Conservation (phyloP, 2,797 vertebrate genomes). For the Molossus molossus region DNA sequence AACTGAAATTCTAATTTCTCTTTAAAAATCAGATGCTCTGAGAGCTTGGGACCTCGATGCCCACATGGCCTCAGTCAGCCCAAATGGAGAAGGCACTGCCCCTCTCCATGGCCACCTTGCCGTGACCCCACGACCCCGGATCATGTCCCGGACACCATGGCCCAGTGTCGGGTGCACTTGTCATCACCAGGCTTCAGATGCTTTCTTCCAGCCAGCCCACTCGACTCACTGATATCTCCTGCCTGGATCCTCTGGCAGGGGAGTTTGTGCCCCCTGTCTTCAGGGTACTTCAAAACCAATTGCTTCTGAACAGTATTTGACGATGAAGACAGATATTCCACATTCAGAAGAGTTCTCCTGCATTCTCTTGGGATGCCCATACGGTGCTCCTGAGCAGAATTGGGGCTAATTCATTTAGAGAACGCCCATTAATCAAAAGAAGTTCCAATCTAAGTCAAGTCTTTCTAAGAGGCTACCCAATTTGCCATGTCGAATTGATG, state of each 20-base stretch:
- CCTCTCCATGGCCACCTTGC: not conserved
- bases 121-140: not conserved
- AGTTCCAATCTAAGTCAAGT: conserved; percentile 80
- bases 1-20: conserved; percentile 38
- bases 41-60: not conserved
- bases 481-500: conserved; percentile 81
- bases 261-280: conserved; percentile 69
- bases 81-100: conserved; percentile 39
- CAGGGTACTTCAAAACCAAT: conserved; percentile 84
- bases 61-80: not conserved
- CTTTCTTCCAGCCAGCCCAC: not conserved
- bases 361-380: conserved; percentile 78
- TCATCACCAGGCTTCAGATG: not conserved
- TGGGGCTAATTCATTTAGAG: conserved; percentile 85
- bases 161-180: conserved; percentile 58
- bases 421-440: conserved; percentile 87
- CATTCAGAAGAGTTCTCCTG: conserved; percentile 77
- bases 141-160: conserved; percentile 13
- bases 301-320: conserved; percentile 86
- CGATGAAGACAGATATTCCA: conserved; percentile 87
- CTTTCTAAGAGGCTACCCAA: conserved; percentile 77
- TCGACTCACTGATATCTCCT: conserved; percentile 62
- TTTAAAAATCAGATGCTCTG: conserved; percentile 22
- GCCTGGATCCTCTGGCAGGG: conserved; percentile 43
- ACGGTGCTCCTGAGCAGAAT: conserved; percentile 84